Evolutionary conservation across 2,888 invertebrate species (phyloP).

Genomic region (Drosophila testacea): DNA sequence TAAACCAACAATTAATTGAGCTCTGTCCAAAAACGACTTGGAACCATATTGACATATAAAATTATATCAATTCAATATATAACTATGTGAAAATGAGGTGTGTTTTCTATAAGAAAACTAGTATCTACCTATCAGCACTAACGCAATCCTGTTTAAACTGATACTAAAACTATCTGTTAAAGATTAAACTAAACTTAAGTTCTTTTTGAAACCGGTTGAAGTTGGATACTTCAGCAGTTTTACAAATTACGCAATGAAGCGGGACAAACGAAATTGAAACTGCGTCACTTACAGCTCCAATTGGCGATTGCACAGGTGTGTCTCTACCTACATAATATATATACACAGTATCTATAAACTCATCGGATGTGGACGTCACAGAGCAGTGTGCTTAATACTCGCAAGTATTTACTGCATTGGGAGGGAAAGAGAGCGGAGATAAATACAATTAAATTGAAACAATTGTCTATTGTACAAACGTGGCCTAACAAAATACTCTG

Average conservation of each 20-base stretch:
- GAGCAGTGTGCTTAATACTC: constrained; percentile 22
- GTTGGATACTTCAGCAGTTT: constrained; percentile 21
- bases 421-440: constrained; percentile 13
- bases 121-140: neutral
- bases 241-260: constrained; percentile 50
- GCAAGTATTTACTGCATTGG: constrained; percentile 10
- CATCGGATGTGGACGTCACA: constrained; percentile 36
- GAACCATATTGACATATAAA: too few species aligned
- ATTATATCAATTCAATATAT: too few species aligned
- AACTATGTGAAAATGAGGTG: too few species aligned
- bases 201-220: constrained; percentile 39
- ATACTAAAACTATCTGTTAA: neutral
- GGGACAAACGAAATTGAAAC: constrained; percentile 46
- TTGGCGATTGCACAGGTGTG: constrained; percentile 68
- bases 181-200: neutral
- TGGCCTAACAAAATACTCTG: constrained; percentile 53
- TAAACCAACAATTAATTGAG: too few species aligned
- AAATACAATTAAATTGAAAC: constrained; percentile 61
- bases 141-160: constrained; percentile 10
- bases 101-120: too few species aligned
- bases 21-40: too few species aligned
- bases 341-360: constrained; percentile 6
- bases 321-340: constrained; percentile 19
- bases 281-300: constrained; percentile 58
- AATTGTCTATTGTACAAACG: constrained; percentile 51